phyloP scores from a whole-genome alignment of 2,113 vertebrate genomes.

The Bostrychus sinensis region DNA sequence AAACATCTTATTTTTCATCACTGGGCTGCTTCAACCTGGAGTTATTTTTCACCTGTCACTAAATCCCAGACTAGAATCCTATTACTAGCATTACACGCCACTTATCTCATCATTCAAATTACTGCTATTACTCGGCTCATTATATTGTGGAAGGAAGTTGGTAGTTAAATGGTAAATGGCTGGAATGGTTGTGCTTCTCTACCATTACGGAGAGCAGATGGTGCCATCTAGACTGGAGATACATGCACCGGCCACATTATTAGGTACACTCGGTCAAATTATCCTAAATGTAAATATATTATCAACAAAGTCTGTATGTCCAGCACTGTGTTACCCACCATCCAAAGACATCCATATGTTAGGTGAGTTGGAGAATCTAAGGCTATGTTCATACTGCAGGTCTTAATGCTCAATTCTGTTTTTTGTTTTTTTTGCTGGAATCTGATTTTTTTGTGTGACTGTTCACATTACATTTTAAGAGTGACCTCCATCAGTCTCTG shows the following conservation, averaged over 20 bases:
- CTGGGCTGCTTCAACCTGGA: background rate
- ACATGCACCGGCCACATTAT: background rate
- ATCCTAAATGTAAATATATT: too few relatives aligned
- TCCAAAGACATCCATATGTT: too few relatives aligned
- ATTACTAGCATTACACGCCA: background rate
- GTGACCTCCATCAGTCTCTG: too few relatives aligned
- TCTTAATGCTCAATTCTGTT: too few relatives aligned
- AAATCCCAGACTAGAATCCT: background rate
- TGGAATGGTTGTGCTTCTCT: background rate
- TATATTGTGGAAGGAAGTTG: constrained; percentile 1
- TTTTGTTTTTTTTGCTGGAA: too few relatives aligned
- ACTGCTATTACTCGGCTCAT: background rate
- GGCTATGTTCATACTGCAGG: too few relatives aligned
- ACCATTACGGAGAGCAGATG: background rate
- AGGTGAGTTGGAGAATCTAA: too few relatives aligned
- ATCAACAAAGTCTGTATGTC: too few relatives aligned
- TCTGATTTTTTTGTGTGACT: too few relatives aligned
- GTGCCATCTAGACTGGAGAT: background rate
- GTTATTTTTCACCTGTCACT: background rate
- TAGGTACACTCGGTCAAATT: background rate
- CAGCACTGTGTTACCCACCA: too few relatives aligned
- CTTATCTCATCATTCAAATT: background rate
- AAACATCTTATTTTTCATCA: too few relatives aligned
- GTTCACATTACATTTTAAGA: too few relatives aligned
- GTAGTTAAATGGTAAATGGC: background rate